phyloP scores from a whole-genome alignment of 2,888 invertebrate species.

The Helleia helle region DNA sequence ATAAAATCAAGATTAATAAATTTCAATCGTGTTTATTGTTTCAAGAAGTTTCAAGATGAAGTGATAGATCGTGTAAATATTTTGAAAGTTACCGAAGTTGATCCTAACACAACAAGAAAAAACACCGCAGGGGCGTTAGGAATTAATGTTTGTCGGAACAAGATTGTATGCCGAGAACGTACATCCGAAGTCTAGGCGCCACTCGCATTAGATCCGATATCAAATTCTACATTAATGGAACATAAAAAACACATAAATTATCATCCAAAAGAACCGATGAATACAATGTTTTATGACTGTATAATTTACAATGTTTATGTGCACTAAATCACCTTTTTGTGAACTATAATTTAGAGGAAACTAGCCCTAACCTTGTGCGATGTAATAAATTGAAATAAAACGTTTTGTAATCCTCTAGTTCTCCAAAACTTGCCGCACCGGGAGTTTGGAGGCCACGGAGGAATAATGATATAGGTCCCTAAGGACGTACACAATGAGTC shows the following conservation, averaged over 20 bases:
- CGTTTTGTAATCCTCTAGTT: conserved; percentile 51
- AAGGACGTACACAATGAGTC: conserved; percentile 62
- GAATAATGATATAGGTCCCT: conserved; percentile 68
- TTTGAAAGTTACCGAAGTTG: conserved; percentile 43
- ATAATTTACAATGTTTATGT: conserved; percentile 27
- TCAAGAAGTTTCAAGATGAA: no score
- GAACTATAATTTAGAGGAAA: conserved; percentile 36
- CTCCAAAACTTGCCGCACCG: conserved; percentile 53
- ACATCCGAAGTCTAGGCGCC: conserved; percentile 60
- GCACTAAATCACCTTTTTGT: conserved; percentile 38
- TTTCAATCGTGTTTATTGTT: no score
- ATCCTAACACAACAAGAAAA: conserved; percentile 59
- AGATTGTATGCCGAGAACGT: conserved; percentile 57
- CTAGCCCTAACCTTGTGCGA: conserved; percentile 49
- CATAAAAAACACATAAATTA: conserved; percentile 71
- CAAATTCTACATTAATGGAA: conserved; percentile 60
- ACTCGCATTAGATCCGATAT: conserved; percentile 63
- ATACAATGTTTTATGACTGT: conserved; percentile 56
- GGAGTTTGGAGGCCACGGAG: conserved; percentile 58
- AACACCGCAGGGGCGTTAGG: conserved; percentile 54
- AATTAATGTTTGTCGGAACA: conserved; percentile 60
- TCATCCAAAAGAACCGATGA: conserved; percentile 60
- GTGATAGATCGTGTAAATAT: conserved; percentile 40
- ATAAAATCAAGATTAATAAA: no score
- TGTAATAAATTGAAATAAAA: conserved; percentile 63